phyloP scores from a whole-genome alignment of 2,797 vertebrate genomes.

The Coluber constrictor region DNA sequence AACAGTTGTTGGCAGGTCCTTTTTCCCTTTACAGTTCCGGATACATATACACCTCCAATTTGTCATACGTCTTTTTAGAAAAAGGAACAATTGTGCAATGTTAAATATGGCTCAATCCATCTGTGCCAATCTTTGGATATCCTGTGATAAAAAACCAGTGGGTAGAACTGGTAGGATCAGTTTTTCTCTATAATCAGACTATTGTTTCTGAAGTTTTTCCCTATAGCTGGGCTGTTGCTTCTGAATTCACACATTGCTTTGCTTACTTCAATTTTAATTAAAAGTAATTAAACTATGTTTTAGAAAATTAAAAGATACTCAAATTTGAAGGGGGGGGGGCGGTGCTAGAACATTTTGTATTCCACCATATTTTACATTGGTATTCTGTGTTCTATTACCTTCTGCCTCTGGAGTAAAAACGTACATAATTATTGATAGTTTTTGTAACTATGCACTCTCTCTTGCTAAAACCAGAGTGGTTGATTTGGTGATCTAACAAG shows the following conservation, averaged over 20 bases:
- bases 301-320: background rate
- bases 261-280: background rate
- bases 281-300: background rate
- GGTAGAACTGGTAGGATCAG: background rate
- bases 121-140: background rate
- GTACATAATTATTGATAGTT: background rate
- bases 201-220: slow-evolving; percentile 6
- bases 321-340: background rate
- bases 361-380: background rate
- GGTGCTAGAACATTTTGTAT: background rate
- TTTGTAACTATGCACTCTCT: background rate
- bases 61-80: background rate
- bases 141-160: background rate
- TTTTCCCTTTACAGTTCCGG: background rate
- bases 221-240: background rate
- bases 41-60: background rate
- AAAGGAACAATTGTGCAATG: background rate
- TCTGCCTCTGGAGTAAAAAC: background rate
- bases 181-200: background rate
- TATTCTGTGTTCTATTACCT: background rate
- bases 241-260: background rate
- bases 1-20: background rate
- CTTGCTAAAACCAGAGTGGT: background rate
- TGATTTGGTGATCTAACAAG: background rate
- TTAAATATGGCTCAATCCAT: slow-evolving; percentile 6